Evolutionary conservation across 1,140 invertebrate species (phyloP).

Genomic region (Drosophila ananassae): DNA sequence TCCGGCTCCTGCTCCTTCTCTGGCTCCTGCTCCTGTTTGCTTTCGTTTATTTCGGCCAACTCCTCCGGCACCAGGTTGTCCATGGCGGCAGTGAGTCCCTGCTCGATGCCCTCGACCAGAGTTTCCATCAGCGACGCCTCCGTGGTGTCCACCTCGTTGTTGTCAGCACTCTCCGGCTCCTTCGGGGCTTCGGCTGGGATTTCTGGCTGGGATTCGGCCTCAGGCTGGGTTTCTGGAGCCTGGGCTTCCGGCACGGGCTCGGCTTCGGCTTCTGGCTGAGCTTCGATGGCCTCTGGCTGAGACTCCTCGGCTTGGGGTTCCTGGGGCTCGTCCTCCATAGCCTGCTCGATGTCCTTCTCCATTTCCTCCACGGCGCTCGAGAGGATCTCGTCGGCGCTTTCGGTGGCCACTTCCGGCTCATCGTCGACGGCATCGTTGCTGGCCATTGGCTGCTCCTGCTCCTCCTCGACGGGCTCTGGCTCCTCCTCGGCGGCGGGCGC

Average conservation of each 20-base stretch:
- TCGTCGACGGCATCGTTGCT: neutral
- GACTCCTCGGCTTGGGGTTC: constrained; percentile 2
- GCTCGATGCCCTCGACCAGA: constrained; percentile 53
- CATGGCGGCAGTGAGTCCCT: constrained; percentile 61
- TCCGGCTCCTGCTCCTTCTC: constrained; percentile 2
- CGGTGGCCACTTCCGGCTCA: constrained; percentile 3
- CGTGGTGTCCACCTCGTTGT: constrained; percentile 58
- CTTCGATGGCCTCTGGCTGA: neutral
- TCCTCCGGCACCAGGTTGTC: constrained; percentile 57
- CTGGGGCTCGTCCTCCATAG: constrained; percentile 23
- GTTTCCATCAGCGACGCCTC: constrained; percentile 54
- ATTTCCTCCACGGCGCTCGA: constrained; percentile 11
- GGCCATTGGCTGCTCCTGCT: neutral
- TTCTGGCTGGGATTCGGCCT: constrained; percentile 4
- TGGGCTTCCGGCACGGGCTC: neutral
- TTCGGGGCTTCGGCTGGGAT: neutral
- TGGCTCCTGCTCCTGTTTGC: constrained; percentile 4
- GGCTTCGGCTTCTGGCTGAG: neutral
- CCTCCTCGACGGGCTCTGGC: neutral
- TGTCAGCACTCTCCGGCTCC: constrained; percentile 20
- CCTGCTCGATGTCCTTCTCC: constrained; percentile 25
- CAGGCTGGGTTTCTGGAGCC: constrained; percentile 5
- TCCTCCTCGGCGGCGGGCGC: constrained; percentile 7
- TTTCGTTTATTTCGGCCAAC: constrained; percentile 24
- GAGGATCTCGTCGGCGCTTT: neutral